Evolutionary conservation across 1,140 invertebrate genomes (phyloP), one percentile per base, ranked within the genome.

Genomic region (Batillaria attramentaria): DNA sequence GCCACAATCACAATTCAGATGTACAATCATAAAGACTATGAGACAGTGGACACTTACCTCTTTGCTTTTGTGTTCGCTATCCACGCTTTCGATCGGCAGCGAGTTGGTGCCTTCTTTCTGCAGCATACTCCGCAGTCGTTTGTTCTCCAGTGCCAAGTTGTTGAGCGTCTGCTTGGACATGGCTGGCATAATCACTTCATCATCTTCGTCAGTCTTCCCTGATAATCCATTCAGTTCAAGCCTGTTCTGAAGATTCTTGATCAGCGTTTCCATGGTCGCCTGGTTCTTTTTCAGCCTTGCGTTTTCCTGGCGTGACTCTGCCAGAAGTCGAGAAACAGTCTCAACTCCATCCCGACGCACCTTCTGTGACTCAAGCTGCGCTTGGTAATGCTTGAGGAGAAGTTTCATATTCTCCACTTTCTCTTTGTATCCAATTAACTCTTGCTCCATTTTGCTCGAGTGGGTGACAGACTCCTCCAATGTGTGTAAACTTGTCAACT

Each of bases 231-330:
- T 80, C 16, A 68, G 66, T 54, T 81, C 78, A 18, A 89, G 79
- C 20, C 87, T 79, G 68, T 84, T 87, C 75, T 89, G 86, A n/a
- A 87, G 79, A 82, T 87, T 87, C 62, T 82, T 80, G n/a, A 89
- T 75, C 33, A 81, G 77, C 31, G 84, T 84, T 50, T 89, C 88
- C 31, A 86, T 70, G 33, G 83, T 75, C 70, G 79, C 77, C 28
- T 78, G 74, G 65, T 86, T 84, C 39, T 82, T 86, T 65, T 80
- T 75, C 18, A 86, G 76, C 37, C 35, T 72, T 4, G 66, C 50
- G 41, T 83, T 81, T 77, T 89, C 85, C 74, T 85, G 83, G 72
- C 83, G 84, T 0, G 86, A 75, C 68, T 89, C 88, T 24, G 84
- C 82, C 66, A 88, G 74, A 6, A 89, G 79, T 68, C 80, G 81